Base-by-base conservation (phyloP, 1,140 invertebrate genomes). In the Drosophila paulistorum region DNA sequence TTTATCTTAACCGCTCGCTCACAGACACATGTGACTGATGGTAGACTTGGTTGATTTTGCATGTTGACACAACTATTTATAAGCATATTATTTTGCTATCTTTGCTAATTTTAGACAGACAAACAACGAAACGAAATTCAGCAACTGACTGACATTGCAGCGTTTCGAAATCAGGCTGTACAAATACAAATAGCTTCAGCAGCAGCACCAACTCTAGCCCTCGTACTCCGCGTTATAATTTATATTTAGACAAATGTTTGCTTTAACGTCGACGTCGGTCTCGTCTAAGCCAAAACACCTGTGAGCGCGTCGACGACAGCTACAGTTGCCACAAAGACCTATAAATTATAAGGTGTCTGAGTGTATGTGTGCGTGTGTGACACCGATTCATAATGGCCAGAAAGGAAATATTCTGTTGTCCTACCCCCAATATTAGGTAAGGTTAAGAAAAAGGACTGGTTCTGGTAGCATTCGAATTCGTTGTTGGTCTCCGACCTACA, bases 21-120 rank as follows among this genome's bases (percentile, higher is more conserved):
- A 58, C 57, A 59, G 60, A 70, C 67, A 68, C 65, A 81, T 87
- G 71, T 79, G 66, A 79, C 68, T 68, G 61, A 65, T 68, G 66
- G 74, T 60, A 77, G 42, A 61, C 33, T 45, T 48, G 23, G 23
- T 23, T 17, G 39, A 20, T 82, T 86, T 68, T 68, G 68, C 59
- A 74, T 87, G 74, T 89, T 84, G 71, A 81, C 69, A 62, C 55
- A 90, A 90, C 84, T 89, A 89, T 90, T 89, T 81, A 89, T 84
- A 89, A 79, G 76, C 73, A 65, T 48, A 70, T 63, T 86, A 71
- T 69, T 74, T 67, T 68, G 67, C 77, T 89, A 90, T 89, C 85
- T 90, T 70, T 65, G 76, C 84, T 89, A 89, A 90, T 72, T 89
- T 84, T 89, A 90, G 84, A 71, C 55, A 68, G 67, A 65, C 75